These are phyloP conservation scores for Biston stratarius DNA, from an alignment of 2,888 invertebrate genomes.

Conservation along the genomic window DNA sequence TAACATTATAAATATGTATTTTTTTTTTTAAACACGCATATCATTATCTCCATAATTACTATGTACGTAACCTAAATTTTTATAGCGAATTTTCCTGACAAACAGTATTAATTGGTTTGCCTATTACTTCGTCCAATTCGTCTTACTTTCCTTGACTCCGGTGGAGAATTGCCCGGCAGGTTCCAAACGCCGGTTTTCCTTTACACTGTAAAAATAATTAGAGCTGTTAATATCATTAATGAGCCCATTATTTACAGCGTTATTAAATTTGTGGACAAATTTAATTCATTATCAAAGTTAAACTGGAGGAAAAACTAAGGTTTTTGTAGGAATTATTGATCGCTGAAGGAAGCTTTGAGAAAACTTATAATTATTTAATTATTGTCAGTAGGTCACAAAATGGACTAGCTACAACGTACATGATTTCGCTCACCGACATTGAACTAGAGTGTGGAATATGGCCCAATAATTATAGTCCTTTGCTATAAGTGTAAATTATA, in stretches of 20 bases:
- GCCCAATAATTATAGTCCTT: too few relatives aligned
- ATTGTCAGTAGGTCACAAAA: too few relatives aligned
- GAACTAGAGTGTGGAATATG: too few relatives aligned
- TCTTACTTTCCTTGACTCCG: background rate
- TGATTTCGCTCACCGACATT: too few relatives aligned
- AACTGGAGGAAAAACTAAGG: constrained; percentile 26
- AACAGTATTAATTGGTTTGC: constrained; percentile 9
- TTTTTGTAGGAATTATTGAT: constrained; percentile 3
- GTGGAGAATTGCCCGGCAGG: constrained; percentile 5
- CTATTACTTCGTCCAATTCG: background rate
- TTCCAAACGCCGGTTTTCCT: constrained; percentile 27
- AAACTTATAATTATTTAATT: too few relatives aligned
- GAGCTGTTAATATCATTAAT: constrained; percentile 74
- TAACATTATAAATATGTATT: too few relatives aligned
- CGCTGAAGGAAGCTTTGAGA: background rate
- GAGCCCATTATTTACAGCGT: constrained; percentile 64
- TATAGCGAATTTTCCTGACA: background rate
- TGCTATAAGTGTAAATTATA: too few relatives aligned
- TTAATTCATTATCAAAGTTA: constrained; percentile 35
- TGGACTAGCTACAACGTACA: too few relatives aligned
- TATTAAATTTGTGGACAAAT: constrained; percentile 65
- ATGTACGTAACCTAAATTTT: background rate
- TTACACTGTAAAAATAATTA: constrained; percentile 69
- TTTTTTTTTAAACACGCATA: too few relatives aligned
- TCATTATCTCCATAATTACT: too few relatives aligned